Conservation (phyloP, 2,113 vertebrate genomes). For the Ramphastos sulfuratus region DNA sequence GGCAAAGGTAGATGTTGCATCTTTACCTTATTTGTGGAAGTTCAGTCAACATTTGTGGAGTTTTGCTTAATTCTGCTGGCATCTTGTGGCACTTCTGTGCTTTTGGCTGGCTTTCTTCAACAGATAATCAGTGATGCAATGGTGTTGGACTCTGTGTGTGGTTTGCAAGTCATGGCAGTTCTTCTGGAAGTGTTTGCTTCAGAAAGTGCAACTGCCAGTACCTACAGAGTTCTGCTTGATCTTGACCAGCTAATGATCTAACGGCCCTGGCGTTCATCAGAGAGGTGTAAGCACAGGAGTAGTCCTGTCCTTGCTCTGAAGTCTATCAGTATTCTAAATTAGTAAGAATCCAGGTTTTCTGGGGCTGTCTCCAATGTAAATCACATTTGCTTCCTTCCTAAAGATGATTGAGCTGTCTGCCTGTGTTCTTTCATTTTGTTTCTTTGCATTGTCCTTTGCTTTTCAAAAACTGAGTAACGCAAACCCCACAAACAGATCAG, state of each 20-base stretch:
- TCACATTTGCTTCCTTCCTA: not conserved
- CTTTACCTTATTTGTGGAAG: not conserved
- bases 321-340: not conserved
- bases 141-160: not conserved
- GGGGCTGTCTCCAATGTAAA: not conserved
- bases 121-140: not conserved
- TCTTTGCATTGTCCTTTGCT: not conserved
- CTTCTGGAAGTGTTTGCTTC: not conserved
- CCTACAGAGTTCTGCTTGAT: not conserved
- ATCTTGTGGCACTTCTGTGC: not conserved
- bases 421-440: not conserved
- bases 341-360: not conserved
- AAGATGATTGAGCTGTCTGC: not conserved
- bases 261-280: not conserved
- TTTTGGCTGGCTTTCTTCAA: not conserved
- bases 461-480: not conserved
- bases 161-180: not conserved
- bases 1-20: conserved; percentile 34
- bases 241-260: not conserved
- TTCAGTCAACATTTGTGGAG: not conserved
- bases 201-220: not conserved
- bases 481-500: not conserved
- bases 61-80: not conserved
- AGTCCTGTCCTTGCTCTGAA: not conserved
- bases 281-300: not conserved